Evolutionary conservation across 2,888 invertebrate genomes (phyloP).

Genomic region (Physocephala rufipes): DNA sequence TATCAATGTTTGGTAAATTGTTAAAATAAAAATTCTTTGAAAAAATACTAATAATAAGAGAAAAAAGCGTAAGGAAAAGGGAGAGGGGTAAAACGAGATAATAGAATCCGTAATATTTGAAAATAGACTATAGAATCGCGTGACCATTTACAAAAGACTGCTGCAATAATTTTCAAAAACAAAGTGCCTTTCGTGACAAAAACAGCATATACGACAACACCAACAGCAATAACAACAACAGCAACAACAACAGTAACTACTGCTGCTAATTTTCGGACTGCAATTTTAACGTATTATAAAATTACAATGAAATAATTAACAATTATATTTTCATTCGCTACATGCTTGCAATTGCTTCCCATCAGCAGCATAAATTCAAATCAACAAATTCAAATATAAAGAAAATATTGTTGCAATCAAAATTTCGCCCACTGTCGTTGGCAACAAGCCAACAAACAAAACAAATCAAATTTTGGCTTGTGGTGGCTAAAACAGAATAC

Average conservation of each 20-base stretch:
- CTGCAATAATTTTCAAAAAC: not conserved
- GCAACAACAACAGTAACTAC: not conserved
- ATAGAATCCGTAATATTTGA: not conserved
- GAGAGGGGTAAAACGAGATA: not conserved
- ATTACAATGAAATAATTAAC: not conserved
- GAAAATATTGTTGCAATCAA: slow-evolving; percentile 14
- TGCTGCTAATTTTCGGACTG: no score
- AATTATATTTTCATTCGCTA: slow-evolving; percentile 8
- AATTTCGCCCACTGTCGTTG: not conserved
- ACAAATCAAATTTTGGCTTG: not conserved
- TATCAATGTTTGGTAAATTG: no score
- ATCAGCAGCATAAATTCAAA: not conserved
- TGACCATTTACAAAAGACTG: no score
- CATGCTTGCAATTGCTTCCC: slow-evolving; percentile 9
- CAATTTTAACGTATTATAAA: not conserved
- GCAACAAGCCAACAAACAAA: not conserved
- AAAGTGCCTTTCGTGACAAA: not conserved
- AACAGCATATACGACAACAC: not conserved
- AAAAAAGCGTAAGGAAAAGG: not conserved
- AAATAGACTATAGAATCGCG: no score
- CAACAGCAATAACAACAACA: not conserved
- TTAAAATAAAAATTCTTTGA: not conserved
- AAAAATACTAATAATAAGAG: not conserved
- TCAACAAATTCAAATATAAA: slow-evolving; percentile 4
- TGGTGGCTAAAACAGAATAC: no score